Conservation (phyloP, 1,140 invertebrate genomes). For the Macrobrachium rosenbergii region DNA sequence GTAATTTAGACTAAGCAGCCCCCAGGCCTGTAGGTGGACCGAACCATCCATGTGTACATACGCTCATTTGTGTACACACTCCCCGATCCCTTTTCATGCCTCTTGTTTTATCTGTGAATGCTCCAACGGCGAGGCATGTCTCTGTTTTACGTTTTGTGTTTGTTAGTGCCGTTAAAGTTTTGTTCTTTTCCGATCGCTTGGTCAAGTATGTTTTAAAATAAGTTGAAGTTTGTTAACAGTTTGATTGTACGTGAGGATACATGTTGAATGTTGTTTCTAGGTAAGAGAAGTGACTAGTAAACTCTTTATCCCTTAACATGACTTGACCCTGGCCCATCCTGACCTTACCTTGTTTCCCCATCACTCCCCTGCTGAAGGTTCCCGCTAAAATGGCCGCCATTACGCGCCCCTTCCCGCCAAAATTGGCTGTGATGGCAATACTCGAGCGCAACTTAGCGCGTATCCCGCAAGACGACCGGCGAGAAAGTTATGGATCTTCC, state of each 20-base stretch:
- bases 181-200: too few species aligned
- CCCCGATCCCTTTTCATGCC: background rate
- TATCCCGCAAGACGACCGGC: background rate
- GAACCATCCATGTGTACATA: background rate
- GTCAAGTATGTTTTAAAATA: too few species aligned
- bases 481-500: background rate
- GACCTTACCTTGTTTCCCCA: slow-evolving; percentile 53
- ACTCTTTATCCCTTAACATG: too few species aligned
- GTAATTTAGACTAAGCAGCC: slow-evolving; percentile 23
- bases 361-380: slow-evolving; percentile 56
- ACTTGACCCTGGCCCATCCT: background rate
- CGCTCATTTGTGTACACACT: background rate
- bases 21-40: background rate
- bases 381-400: slow-evolving; percentile 64
- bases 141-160: background rate
- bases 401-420: slow-evolving; percentile 64
- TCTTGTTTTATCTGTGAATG: background rate
- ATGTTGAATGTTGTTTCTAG: too few species aligned
- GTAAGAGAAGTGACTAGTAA: too few species aligned
- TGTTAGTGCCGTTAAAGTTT: too few species aligned
- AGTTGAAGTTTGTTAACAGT: too few species aligned
- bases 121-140: too few species aligned
- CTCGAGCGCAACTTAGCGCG: background rate
- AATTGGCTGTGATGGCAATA: slow-evolving; percentile 60
- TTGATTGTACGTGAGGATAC: too few species aligned